Base-by-base conservation (phyloP, 2,888 invertebrate species). In the Diabrotica balteata region DNA sequence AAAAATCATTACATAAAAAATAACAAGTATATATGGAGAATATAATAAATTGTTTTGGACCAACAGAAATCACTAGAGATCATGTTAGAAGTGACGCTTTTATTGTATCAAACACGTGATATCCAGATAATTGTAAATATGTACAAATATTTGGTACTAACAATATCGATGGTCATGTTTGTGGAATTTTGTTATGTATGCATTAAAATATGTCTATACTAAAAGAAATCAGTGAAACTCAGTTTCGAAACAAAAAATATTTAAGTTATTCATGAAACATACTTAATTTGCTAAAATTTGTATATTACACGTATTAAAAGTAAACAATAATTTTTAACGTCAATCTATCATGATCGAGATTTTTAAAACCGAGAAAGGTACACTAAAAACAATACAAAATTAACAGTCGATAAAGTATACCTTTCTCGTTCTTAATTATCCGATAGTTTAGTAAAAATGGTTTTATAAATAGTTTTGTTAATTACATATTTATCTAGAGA, bases 381-480 rank as follows among this genome's bases (percentile, higher is more conserved):
- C 5, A 32, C 32, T 32, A 32, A 32, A 32, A 32, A 32, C 32
- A 32, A 32, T 32, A 32, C 32, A 32, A 32, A 32, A 32, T 32
- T 32, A 32, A 32, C 32, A 32, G 32, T 32, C 32, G 32, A 32
- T 32, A 5, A 17, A 54, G 52, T 53, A 55, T 63, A 60, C 62
- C 47, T 63, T 69, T 59, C 65, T 67, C 57, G 69, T 69, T 71
- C 60, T 17, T 66, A 58, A 61, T 42, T 59, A 59, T 54, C 10
- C 45, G 63, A 54, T 60, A 43, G 59, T 59, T 52, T 57, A 55
- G n/a, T 60, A 50, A 59, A 61, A 72, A 52, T 54, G 59, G 66
- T 73, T 72, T 32, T 72, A 77, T 75, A 75, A 74, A 75, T 75
- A 73, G 65, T 32, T 69, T 63, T 54, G 68, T 64, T 32, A 32